Percentiles rank a stretch among this genome's conserved stretches.
Conservation (phyloP, 2,797 vertebrate genomes). For the Mormyrops boulengeri region DNA sequence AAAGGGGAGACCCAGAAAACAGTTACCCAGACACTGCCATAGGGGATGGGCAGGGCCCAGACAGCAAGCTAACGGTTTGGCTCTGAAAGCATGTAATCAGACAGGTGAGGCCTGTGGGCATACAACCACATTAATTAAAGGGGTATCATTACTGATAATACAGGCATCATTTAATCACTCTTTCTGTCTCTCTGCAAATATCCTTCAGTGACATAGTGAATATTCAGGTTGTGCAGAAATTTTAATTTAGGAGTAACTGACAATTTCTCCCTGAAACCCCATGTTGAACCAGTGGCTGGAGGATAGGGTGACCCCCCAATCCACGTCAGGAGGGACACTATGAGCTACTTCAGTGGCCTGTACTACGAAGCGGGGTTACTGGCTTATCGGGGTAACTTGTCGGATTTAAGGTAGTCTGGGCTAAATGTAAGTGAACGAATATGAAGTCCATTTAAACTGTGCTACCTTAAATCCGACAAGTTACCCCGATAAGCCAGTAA, state of each 20-base stretch:
- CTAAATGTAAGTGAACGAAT: too few species aligned
- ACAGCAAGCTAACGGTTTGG: neutral
- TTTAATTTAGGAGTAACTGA: neutral
- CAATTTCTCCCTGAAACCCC: neutral
- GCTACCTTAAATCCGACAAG: too few species aligned
- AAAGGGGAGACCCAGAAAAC: slow-evolving; percentile 20
- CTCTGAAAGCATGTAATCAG: slow-evolving; percentile 11
- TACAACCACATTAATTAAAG: neutral
- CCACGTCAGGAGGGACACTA: neutral
- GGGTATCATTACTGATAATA: neutral
- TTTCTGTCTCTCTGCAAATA: neutral
- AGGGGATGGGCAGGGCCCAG: slow-evolving; percentile 31
- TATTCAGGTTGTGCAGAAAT: neutral
- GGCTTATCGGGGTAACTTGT: too few species aligned
- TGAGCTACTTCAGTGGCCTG: neutral
- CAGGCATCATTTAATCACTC: neutral
- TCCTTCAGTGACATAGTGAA: neutral
- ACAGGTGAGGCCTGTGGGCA: neutral
- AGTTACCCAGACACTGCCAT: slow-evolving; percentile 25
- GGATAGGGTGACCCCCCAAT: neutral
- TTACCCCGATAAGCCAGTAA: too few species aligned
- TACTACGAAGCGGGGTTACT: too few species aligned
- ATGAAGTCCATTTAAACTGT: too few species aligned
- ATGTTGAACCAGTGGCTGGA: neutral
- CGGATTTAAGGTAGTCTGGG: too few species aligned